Evolutionary conservation across 2,797 vertebrate species (phyloP), one percentile per base, ranked within the genome.

Genomic region (Momotus momota): DNA sequence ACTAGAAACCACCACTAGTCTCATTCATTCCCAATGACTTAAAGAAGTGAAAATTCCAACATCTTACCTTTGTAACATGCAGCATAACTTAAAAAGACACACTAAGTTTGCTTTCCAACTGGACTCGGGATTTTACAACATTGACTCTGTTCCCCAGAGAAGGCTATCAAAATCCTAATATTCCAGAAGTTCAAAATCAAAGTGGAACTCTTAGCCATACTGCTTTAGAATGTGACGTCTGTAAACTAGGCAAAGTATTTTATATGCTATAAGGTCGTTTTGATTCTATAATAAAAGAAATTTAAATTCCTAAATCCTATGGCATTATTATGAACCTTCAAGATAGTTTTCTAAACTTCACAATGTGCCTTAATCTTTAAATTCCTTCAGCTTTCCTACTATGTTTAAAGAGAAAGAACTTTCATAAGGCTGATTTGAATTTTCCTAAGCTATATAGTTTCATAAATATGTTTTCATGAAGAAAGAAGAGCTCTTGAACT

Each of bases 401-500:
- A 61, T 26, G 78, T 93, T 96, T 92, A 80, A 79, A 97, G 33
- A 90, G 67, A 94, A 91, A 73, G 48, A 93, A 81, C 45, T 80
- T 93, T 72, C 93, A 86, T 88, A 81, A 79, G 71, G 22, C 71
- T 88, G 89, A 95, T 94, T 94, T 93, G 92, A 94, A 82, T 91
- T 95, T 95, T 93, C 45, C 82, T 80, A 75, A 91, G 79, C 58
- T 91, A 94, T 94, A 89, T 26, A 65, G 86, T 97, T 94, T 92
- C 93, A 80, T 61, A 96, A 84, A 85, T 83, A 91, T 49, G 82
- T 79, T 94, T 96, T 86, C 35, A 83, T 46, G 88, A 90, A 96
- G 92, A 96, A 96, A 96, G 72, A 92, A 89, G 81, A 93, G 75
- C 80, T 84, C 93, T 89, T 96, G 67, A 97, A 88, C 90, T 94